Evolutionary conservation across 2,113 vertebrate species (phyloP).

Genomic region (Pipra filicauda): DNA sequence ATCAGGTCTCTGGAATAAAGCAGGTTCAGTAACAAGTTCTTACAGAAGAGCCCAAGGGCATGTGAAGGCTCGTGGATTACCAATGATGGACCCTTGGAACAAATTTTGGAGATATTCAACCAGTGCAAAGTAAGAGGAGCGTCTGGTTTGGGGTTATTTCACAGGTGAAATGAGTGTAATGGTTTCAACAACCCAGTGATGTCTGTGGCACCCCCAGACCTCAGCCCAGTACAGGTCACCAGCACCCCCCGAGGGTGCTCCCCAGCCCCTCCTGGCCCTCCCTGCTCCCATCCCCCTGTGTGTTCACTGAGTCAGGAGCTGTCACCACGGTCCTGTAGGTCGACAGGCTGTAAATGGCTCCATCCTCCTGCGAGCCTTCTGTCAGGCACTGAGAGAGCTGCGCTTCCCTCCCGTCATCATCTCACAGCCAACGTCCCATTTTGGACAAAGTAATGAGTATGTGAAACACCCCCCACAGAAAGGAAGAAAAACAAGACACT

Average conservation of each 20-base stretch:
- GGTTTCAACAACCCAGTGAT: fast-evolving
- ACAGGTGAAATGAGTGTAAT: background rate
- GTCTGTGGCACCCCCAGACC: fast-evolving
- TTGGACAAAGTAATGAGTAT: background rate
- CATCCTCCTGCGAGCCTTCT: background rate
- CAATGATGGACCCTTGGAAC: fast-evolving
- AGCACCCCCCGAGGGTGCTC: background rate
- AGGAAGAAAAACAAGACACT: constrained; percentile 14
- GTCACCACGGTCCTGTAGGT: background rate
- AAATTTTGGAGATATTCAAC: background rate
- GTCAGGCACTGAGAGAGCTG: background rate
- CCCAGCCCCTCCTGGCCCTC: background rate
- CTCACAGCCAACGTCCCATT: background rate
- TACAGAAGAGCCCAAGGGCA: background rate
- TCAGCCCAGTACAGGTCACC: background rate
- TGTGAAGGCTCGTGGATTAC: background rate
- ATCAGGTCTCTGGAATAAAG: background rate
- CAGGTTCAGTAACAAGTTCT: background rate
- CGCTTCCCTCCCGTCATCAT: background rate
- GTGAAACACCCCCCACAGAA: constrained; percentile 18
- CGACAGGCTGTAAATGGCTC: background rate
- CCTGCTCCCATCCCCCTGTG: fast-evolving
- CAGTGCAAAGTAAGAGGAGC: background rate
- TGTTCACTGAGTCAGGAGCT: fast-evolving
- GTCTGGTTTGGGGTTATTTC: background rate